Base-by-base conservation (phyloP, 2,113 vertebrate species). In the Nanorana parkeri region DNA sequence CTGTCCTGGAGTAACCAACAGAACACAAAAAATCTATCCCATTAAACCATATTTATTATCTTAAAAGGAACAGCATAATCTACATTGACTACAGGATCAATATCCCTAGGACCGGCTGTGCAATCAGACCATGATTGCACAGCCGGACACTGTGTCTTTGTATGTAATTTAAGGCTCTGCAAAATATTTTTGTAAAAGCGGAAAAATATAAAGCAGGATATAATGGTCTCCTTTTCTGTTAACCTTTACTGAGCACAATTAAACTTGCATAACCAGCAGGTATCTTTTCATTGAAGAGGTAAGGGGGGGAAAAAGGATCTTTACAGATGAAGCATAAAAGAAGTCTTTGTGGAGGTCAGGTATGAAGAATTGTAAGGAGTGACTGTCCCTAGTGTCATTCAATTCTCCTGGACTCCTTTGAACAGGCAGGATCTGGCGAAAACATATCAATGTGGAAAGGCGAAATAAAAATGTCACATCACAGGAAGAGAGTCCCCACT, bases 271-370 rank as follows among this genome's bases (percentile, higher is more conserved):
- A 80, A 60, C n/a, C 66, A 69, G 65, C 54, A n/a, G 66, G 65
- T 26, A 24, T 21, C 77, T 61, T 80, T 80, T 60, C 65, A 69
- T 69, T 80, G 13, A 47, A 61, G 32, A 80, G 29, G 32, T 60
- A 79, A 68, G 47, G 7, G 26, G 16, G 65, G 16, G n/a, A 24
- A 68, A 32, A 58, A 58, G 54, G 65, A 29, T 68, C 54, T 80
- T 47, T 58, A 68, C 54, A 69, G 54, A 36, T 61, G n/a, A 28
- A 51, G 66, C 17, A 69, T 36, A 69, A 69, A 69, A 10, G 13
- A 32, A 69, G 54, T 19, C 54, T 80, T 80, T 79, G 77, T 68
- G 41, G 65, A 47, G 77, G 77, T 80, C 66, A 80, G 51, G 52
- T 26, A 68, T 56, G 5, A 26, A n/a, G 55, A 80, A 60, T 60